Conservation (phyloP, 2,888 invertebrate species). For the Synanthedon formicaeformis region DNA sequence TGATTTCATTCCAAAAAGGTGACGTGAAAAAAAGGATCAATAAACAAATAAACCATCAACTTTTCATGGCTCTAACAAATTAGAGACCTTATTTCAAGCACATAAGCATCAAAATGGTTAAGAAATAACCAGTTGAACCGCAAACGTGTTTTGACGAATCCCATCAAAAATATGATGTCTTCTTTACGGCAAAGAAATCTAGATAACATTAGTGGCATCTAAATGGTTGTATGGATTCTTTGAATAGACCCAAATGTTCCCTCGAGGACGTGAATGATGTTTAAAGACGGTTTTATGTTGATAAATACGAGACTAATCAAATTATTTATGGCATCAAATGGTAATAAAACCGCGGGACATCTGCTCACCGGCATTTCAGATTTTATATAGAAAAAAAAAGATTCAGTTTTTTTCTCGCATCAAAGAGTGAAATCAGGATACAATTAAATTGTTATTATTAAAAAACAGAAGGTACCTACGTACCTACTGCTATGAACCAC, state of each 20-base stretch:
- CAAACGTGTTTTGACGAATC: constrained; percentile 13
- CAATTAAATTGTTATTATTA: too few species aligned
- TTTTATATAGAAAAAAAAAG: constrained; percentile 5
- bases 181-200: constrained; percentile 46
- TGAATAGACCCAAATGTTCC: constrained; percentile 20
- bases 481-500: too few species aligned
- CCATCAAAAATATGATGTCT: constrained; percentile 37
- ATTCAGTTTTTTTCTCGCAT: constrained; percentile 6
- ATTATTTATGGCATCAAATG: constrained; percentile 68
- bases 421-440: too few species aligned
- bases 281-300: constrained; percentile 63
- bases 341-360: constrained; percentile 52
- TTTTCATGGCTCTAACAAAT: neutral
- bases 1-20: constrained; percentile 32
- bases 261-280: constrained; percentile 49
- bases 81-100: neutral
- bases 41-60: constrained; percentile 39
- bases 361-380: constrained; percentile 25
- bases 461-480: too few species aligned
- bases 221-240: constrained; percentile 45
- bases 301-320: constrained; percentile 69
- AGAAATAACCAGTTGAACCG: neutral
- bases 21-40: constrained; percentile 33
- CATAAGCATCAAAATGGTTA: neutral
- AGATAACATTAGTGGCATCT: constrained; percentile 70